These are phyloP conservation scores for Morinoia aosen DNA, from an alignment of 2,888 invertebrate genomes.

Conservation along the genomic window DNA sequence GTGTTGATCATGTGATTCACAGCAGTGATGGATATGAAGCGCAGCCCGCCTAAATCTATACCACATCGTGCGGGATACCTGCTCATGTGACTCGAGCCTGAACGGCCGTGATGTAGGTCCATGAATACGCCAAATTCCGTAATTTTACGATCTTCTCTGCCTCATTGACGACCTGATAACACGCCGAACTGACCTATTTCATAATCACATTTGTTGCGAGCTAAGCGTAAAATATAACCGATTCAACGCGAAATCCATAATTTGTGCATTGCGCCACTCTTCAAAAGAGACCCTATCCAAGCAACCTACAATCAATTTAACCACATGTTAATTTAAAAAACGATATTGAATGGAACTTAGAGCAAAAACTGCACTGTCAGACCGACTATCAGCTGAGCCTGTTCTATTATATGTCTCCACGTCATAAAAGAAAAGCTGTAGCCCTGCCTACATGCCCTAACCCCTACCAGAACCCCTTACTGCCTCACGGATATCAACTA, in stretches of 20 bases:
- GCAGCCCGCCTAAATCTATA: background rate
- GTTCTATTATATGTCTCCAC: too few species aligned
- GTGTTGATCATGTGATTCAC: background rate
- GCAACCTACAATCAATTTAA: too few species aligned
- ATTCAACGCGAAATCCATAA: background rate
- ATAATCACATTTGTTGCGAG: background rate
- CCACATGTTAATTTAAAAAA: too few species aligned
- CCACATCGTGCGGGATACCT: background rate
- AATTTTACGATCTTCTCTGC: background rate
- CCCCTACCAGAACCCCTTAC: too few species aligned
- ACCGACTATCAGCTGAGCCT: too few species aligned
- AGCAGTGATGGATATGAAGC: background rate
- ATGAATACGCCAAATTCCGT: background rate
- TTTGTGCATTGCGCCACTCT: background rate
- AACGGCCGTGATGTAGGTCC: background rate
- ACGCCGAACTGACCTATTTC: background rate
- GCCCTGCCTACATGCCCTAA: too few species aligned
- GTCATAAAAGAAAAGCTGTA: too few species aligned
- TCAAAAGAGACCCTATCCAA: too few species aligned
- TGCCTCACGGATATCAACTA: too few species aligned
- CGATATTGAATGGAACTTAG: too few species aligned
- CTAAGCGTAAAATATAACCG: background rate
- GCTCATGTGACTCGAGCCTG: background rate
- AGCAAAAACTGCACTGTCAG: too few species aligned
- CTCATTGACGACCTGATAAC: background rate